These are phyloP conservation scores for Dorcus parallelipipedus DNA, from an alignment of 2,888 invertebrate genomes.

Conservation along the genomic window DNA sequence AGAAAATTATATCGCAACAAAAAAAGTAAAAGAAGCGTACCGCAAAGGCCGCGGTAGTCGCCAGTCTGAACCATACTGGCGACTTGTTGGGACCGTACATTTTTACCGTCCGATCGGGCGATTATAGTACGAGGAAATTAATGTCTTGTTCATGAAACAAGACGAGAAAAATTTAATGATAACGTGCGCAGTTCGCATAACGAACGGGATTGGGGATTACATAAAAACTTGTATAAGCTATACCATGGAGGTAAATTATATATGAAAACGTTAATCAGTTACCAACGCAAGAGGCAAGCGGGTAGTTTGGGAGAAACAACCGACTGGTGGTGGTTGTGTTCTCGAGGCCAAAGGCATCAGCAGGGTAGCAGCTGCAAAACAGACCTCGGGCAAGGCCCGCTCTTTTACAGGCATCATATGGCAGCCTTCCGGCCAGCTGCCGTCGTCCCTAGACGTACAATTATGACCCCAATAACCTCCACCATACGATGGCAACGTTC, in stretches of 20 bases:
- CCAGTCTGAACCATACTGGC: neutral
- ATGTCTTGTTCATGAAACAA: no score
- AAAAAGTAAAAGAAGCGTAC: neutral
- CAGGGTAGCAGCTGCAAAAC: constrained; percentile 34
- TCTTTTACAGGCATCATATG: constrained; percentile 51
- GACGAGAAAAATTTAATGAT: no score
- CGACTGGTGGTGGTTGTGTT: constrained; percentile 21
- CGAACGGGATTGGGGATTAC: no score
- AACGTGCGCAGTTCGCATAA: no score
- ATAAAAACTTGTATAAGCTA: no score
- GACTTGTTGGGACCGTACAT: neutral
- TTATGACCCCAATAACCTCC: constrained; percentile 48
- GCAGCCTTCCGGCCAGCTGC: constrained; percentile 56
- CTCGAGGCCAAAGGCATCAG: constrained; percentile 19
- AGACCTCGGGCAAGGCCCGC: constrained; percentile 46
- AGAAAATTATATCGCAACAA: neutral
- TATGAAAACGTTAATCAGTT: no score
- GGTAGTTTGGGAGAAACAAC: neutral
- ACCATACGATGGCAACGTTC: constrained; percentile 51
- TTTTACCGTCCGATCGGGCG: no score
- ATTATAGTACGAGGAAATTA: no score
- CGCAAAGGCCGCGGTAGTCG: neutral
- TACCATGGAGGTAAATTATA: no score
- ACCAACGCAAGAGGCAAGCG: no score
- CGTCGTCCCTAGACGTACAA: constrained; percentile 39